These are phyloP conservation scores for Neuroterus valhalla DNA, from an alignment of 1,140 invertebrate species.

Conservation along the genomic window DNA sequence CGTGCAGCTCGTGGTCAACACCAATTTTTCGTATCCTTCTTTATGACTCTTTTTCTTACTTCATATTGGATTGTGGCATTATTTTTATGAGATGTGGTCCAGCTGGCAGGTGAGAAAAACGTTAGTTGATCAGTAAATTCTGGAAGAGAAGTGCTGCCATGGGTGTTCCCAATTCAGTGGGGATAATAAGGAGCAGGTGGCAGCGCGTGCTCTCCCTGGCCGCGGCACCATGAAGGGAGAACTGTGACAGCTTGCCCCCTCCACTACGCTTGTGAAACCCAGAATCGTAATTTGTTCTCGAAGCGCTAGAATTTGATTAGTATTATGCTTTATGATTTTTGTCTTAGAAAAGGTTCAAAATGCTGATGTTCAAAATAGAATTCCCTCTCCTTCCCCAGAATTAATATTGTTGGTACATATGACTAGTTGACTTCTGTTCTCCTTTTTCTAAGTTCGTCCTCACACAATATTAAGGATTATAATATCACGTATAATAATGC, in stretches of 20 bases:
- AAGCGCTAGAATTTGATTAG: too few relatives aligned
- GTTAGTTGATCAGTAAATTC: slow-evolving; percentile 16
- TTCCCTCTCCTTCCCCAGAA: too few relatives aligned
- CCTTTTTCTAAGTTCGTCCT: too few relatives aligned
- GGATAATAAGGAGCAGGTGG: slow-evolving; percentile 64
- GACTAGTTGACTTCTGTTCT: too few relatives aligned
- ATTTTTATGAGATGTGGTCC: neutral
- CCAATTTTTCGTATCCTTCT: neutral
- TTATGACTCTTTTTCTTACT: neutral
- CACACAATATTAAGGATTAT: too few relatives aligned
- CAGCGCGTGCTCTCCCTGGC: slow-evolving; percentile 62
- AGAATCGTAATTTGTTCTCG: too few relatives aligned
- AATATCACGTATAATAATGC: neutral
- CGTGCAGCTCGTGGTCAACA: slow-evolving; percentile 16
- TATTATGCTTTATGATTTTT: too few relatives aligned
- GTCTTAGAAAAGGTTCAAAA: too few relatives aligned
- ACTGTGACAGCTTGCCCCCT: too few relatives aligned
- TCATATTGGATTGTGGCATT: neutral
- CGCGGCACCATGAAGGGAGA: slow-evolving; percentile 43
- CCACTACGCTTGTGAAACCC: too few relatives aligned
- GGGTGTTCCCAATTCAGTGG: slow-evolving; percentile 48
- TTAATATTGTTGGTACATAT: too few relatives aligned
- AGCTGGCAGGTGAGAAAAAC: slow-evolving; percentile 37
- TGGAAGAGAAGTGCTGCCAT: slow-evolving; percentile 37
- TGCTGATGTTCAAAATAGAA: too few relatives aligned